Conservation (phyloP, 2,113 vertebrate species). For the Hydropotes inermis region DNA sequence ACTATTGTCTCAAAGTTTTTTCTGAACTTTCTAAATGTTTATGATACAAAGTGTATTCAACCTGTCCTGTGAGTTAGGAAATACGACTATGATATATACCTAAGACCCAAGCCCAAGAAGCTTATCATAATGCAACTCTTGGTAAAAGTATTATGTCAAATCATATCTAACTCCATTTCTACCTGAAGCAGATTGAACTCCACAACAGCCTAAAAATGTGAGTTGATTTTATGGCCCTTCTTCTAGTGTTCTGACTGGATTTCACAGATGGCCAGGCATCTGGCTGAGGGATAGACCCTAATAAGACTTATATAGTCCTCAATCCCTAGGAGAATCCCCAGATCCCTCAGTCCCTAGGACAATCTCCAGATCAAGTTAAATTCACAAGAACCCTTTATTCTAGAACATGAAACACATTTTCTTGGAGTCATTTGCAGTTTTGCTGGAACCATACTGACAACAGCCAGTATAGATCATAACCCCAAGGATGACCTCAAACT, state of each 20-base stretch:
- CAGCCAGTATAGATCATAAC: not conserved
- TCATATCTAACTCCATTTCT: not conserved
- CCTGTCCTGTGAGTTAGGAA: not conserved
- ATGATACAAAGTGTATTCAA: not conserved
- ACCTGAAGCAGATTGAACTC: not conserved
- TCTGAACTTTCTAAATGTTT: not conserved
- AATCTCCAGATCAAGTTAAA: not conserved
- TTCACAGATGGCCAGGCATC: not conserved
- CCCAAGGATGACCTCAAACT: not conserved
- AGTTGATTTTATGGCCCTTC: not conserved
- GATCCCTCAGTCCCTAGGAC: not conserved
- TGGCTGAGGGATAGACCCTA: not conserved
- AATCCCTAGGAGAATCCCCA: not conserved
- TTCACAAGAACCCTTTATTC: not conserved
- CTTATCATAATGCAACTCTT: not conserved
- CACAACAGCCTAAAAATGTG: not conserved
- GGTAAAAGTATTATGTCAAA: not conserved
- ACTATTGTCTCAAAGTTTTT: not conserved
- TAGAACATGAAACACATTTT: not conserved
- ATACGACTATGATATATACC: not conserved
- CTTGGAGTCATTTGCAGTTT: not conserved
- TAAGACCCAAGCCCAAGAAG: not conserved
- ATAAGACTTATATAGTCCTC: not conserved
- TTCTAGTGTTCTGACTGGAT: not conserved
- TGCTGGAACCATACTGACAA: not conserved